Evolutionary conservation across 2,797 vertebrate genomes (phyloP), one percentile per base, ranked within the genome.

Genomic region (Aeoliscus strigatus): DNA sequence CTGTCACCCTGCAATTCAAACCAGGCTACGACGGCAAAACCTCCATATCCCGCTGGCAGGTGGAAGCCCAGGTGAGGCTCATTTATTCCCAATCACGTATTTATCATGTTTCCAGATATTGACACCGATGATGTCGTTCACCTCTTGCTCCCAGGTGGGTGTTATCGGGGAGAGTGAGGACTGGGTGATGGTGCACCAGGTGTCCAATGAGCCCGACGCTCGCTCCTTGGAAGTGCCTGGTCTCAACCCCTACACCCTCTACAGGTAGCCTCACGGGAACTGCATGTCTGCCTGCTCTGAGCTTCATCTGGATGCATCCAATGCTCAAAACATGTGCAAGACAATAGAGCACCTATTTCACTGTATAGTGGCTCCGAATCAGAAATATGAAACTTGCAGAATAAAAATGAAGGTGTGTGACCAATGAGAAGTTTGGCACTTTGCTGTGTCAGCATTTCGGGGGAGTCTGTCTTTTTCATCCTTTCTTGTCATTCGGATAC

Each of bases 21-120:
- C 93, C 96, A 0, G 96, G 96, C 43, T 98, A 97, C 0, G 94
- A 98, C 0, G 95, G 96, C 40, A 99, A 99, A 71, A 98, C 96
- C n/a, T 99, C 96, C 61, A 96, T 99, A 77, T 97, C 95, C 47
- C 88, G 90, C 39, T 99, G 96, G 96, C 88, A 89, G 53, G 94
- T 97, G 59, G 95, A 98, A 69, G 94, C 93, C 26, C 94, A 97
- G 92, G 96, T 97, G 75, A 69, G 36, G 39, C n/a, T n/a, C n/a
- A n/a, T n/a, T n/a, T n/a, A n/a, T n/a, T n/a, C n/a, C n/a, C n/a
- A n/a, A n/a, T n/a, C n/a, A n/a, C n/a, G n/a, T n/a, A n/a, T n/a
- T n/a, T n/a, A n/a, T n/a, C n/a, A n/a, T 4, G 6, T 5, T 14
- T 7, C 40, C 2, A 23, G 6, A 21, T 46, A 14, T 17, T 43